These are phyloP conservation scores for Dicranocentrus wangi DNA, from an alignment of 2,888 invertebrate species.

Conservation along the genomic window DNA sequence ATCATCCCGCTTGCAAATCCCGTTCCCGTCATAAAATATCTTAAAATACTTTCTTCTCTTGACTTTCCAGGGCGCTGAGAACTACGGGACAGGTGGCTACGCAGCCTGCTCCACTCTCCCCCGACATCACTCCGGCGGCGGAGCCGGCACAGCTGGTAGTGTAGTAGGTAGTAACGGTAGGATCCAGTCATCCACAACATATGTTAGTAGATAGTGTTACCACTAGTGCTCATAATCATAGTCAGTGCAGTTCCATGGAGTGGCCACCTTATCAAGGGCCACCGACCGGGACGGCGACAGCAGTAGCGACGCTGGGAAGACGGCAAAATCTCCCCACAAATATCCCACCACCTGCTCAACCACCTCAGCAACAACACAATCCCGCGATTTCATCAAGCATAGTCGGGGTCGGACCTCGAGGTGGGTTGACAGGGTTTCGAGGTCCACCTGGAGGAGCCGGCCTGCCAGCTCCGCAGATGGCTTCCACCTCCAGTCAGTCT, in stretches of 20 bases:
- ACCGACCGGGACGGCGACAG: constrained; percentile 41
- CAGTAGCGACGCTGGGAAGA: constrained; percentile 58
- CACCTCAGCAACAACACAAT: constrained; percentile 32
- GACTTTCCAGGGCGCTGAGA: constrained; percentile 70
- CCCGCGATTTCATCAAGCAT: constrained; percentile 38
- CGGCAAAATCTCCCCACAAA: constrained; percentile 62
- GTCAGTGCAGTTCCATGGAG: constrained; percentile 68
- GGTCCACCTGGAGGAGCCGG: constrained; percentile 24
- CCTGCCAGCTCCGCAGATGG: constrained; percentile 39
- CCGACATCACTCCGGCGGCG: constrained; percentile 61
- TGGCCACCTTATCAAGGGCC: constrained; percentile 72
- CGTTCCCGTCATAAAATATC: too few species aligned
- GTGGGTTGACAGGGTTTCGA: constrained; percentile 57
- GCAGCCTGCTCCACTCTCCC: constrained; percentile 72
- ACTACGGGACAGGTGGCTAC: constrained; percentile 67
- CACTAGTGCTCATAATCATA: constrained; percentile 60
- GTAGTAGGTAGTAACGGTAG: constrained; percentile 60
- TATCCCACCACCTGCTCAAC: constrained; percentile 66
- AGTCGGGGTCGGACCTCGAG: constrained; percentile 56
- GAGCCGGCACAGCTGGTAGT: constrained; percentile 47
- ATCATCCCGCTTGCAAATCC: too few species aligned
- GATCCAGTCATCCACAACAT: constrained; percentile 65
- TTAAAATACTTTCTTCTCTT: too few species aligned
- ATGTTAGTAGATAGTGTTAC: constrained; percentile 66
- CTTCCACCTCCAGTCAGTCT: constrained; percentile 66